Evolutionary conservation across 2,113 vertebrate genomes (phyloP).

Genomic region (Gopherus flavomarginatus): DNA sequence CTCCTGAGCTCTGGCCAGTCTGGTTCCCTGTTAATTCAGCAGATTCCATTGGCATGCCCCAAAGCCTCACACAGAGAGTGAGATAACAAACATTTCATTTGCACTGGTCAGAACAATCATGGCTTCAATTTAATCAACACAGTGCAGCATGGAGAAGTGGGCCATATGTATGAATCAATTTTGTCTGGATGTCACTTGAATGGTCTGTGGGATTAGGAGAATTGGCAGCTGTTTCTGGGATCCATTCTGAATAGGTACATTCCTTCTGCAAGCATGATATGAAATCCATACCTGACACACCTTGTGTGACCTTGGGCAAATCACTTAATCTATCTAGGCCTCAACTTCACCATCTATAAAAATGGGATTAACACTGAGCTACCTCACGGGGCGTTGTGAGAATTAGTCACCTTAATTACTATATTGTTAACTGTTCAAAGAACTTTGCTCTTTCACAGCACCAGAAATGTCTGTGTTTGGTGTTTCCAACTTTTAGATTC

Average conservation of each 20-base stretch:
- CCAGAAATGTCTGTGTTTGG: background rate
- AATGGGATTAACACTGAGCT: background rate
- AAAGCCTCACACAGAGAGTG: conserved; percentile 23
- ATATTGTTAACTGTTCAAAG: background rate
- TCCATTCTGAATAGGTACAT: background rate
- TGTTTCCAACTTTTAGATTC: conserved; percentile 11
- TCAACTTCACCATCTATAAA: conserved; percentile 14
- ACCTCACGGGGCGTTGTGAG: background rate
- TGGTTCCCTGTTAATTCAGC: conserved; percentile 34
- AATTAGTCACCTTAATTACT: background rate
- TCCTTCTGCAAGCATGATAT: background rate
- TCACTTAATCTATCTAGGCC: background rate
- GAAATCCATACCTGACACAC: background rate
- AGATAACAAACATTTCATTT: conserved; percentile 23
- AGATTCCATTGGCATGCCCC: conserved; percentile 19
- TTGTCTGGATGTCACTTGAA: background rate
- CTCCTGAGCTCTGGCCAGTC: background rate
- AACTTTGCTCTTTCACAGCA: conserved; percentile 45
- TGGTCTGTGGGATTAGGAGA: background rate
- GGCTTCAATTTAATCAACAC: background rate
- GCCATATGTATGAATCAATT: background rate
- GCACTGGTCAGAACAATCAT: conserved; percentile 1
- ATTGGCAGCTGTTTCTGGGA: background rate
- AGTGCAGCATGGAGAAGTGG: background rate
- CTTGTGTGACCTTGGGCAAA: conserved; percentile 8